Evolutionary conservation across 1,140 invertebrate species (phyloP), one percentile per base, ranked within the genome.

Genomic region (Gonatopus flavifemur): DNA sequence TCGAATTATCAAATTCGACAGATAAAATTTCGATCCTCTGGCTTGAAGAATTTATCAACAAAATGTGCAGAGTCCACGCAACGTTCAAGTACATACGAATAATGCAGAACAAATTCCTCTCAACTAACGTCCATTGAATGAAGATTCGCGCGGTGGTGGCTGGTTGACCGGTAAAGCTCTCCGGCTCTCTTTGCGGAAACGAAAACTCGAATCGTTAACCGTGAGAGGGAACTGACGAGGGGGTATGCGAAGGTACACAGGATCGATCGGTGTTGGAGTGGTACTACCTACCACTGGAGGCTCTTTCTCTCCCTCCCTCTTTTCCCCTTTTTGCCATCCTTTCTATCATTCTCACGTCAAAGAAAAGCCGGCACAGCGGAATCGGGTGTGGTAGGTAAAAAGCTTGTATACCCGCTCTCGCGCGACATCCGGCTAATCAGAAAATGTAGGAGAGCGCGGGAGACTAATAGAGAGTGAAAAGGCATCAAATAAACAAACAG

Each of bases 401-500:
- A 62, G 67, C 48, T 61, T 67, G 64, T 69, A 66, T n/a, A n/a
- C n/a, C n/a, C n/a, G n/a, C n/a, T n/a, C n/a, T n/a, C 59, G 67
- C 63, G 71, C 68, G 72, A 77, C 76, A 77, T 72, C 70, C 64
- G 62, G 69, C 73, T 78, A 78, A 78, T 78, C 74, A 78, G 76
- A 77, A 77, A 78, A 76, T 77, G 72, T 78, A 73, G 70, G 61
- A 72, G 41, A 31, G 62, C 59, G 66, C 66, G 63, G 64, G 69
- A 72, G 72, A 74, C 73, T 77, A 76, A 77, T 78, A 78, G 73
- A 76, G 74, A 77, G 76, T 76, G 74, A 76, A 78, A 76, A 78
- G 74, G 74, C 67, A 77, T 78, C 72, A 69, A 75, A 78, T 76
- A 78, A 78, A 77, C 74, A 76, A 76, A 76, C 72, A 74, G 66